Evolutionary conservation across 2,113 vertebrate genomes (phyloP).

Genomic region (Otolemur garnettii): DNA sequence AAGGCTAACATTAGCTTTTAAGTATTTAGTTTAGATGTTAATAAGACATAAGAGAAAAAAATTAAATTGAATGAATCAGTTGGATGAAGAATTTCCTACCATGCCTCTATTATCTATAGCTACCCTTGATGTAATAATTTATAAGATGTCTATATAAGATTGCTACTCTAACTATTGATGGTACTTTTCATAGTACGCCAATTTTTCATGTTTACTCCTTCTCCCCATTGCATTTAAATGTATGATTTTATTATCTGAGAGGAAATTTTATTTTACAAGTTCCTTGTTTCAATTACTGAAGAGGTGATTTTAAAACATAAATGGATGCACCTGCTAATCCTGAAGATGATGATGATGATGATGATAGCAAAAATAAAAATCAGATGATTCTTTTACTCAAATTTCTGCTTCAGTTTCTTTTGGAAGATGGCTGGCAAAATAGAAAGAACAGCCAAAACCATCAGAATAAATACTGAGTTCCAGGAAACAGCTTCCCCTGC

Average conservation of each 20-base stretch:
- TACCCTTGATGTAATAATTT: conserved; percentile 49
- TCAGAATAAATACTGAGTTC: conserved; percentile 97
- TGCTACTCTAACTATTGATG: not conserved
- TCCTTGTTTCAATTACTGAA: conserved; percentile 79
- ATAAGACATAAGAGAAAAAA: conserved; percentile 69
- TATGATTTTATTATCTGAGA: conserved; percentile 48
- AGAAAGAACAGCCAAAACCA: conserved; percentile 95
- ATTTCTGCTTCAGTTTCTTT: conserved; percentile 97
- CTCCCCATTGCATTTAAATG: conserved; percentile 27
- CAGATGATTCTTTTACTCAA: conserved; percentile 89
- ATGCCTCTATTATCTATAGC: not conserved
- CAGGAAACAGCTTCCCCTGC: conserved; percentile 99
- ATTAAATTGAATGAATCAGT: conserved; percentile 53
- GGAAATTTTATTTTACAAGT: conserved; percentile 73
- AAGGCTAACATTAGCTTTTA: conserved; percentile 60
- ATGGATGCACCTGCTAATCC: conserved; percentile 87
- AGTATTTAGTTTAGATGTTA: conserved; percentile 65
- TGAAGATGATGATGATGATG: conserved; percentile 86
- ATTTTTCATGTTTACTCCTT: conserved; percentile 60
- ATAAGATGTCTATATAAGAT: conserved; percentile 20
- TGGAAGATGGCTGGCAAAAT: conserved; percentile 97
- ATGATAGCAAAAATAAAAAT: conserved; percentile 76
- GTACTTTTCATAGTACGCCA: conserved; percentile 11
- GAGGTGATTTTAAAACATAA: conserved; percentile 83
- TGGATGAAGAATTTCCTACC: conserved; percentile 58